Conservation (phyloP, 2,797 vertebrate genomes). For the Nothura maculosa region DNA sequence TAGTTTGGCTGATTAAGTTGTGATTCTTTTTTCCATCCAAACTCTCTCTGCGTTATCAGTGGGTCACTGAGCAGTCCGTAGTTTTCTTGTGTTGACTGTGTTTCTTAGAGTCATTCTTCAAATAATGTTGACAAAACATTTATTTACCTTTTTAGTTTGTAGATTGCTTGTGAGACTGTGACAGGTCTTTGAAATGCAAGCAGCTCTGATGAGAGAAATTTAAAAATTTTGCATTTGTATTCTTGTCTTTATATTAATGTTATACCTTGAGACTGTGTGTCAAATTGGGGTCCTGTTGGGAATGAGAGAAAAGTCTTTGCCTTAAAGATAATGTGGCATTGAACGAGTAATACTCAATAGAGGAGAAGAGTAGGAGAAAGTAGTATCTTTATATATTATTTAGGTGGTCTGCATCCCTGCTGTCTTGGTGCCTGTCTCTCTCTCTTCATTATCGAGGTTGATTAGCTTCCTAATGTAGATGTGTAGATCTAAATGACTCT, state of each 20-base stretch:
- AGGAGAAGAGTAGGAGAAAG: constrained; percentile 40
- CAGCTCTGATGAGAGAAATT: constrained; percentile 63
- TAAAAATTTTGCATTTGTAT: constrained; percentile 32
- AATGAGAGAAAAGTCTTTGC: not conserved
- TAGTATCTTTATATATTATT: constrained; percentile 65
- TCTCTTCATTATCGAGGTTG: constrained; percentile 48
- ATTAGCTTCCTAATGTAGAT: constrained; percentile 44
- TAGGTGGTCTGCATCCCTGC: constrained; percentile 58
- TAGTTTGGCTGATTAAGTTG: constrained; percentile 42
- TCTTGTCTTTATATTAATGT: constrained; percentile 37
- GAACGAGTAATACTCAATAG: constrained; percentile 43
- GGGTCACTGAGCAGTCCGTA: constrained; percentile 47
- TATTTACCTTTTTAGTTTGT: constrained; percentile 40
- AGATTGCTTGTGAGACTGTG: constrained; percentile 29
- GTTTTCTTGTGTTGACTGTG: constrained; percentile 50
- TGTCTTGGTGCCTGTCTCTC: constrained; percentile 57
- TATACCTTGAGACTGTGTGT: not conserved
- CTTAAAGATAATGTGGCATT: constrained; percentile 56
- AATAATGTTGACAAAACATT: constrained; percentile 56
- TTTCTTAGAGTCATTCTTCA: constrained; percentile 46
- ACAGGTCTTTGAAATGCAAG: constrained; percentile 44
- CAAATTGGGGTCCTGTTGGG: constrained; percentile 19
- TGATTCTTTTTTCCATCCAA: constrained; percentile 22
- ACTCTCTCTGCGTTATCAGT: constrained; percentile 45
- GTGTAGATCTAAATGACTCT: constrained; percentile 26